A percentile compares a stretch with the other conserved stretches of the same genome.
phyloP scores from a whole-genome alignment of 2,113 vertebrate species.

The Cyanoramphus novaezelandiae region DNA sequence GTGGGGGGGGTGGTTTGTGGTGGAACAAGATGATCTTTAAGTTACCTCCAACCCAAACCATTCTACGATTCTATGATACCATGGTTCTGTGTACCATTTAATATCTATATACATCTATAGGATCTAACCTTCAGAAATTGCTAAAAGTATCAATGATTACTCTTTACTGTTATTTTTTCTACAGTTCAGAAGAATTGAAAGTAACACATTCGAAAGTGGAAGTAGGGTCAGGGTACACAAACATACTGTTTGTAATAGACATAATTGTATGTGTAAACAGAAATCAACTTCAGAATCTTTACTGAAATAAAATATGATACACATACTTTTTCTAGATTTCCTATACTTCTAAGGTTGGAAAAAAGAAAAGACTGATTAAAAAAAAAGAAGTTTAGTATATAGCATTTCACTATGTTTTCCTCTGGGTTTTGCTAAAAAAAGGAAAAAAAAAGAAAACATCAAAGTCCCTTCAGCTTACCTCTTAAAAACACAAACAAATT shows the following conservation, averaged over 20 bases:
- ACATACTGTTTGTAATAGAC: neutral
- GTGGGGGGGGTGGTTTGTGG: too few species aligned
- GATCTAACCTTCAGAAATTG: neutral
- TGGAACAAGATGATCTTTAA: neutral
- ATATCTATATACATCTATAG: neutral
- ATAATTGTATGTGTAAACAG: accelerated
- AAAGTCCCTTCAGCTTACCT: neutral
- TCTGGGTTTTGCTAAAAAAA: neutral
- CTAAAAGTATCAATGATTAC: neutral
- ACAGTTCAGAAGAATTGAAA: neutral
- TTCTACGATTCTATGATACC: neutral
- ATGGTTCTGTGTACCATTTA: neutral
- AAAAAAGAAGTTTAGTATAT: accelerated
- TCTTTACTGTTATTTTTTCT: neutral
- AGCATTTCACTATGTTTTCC: neutral
- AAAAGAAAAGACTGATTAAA: neutral
- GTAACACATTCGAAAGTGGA: neutral
- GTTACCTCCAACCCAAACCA: neutral
- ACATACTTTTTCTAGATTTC: neutral
- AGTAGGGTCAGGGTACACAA: neutral
- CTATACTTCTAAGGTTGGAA: neutral
- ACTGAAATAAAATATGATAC: neutral
- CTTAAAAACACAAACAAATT: neutral
- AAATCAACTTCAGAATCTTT: neutral
- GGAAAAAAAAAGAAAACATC: neutral